phyloP scores from a whole-genome alignment of 1,140 invertebrate species.

The Neodiprion pinetum region DNA sequence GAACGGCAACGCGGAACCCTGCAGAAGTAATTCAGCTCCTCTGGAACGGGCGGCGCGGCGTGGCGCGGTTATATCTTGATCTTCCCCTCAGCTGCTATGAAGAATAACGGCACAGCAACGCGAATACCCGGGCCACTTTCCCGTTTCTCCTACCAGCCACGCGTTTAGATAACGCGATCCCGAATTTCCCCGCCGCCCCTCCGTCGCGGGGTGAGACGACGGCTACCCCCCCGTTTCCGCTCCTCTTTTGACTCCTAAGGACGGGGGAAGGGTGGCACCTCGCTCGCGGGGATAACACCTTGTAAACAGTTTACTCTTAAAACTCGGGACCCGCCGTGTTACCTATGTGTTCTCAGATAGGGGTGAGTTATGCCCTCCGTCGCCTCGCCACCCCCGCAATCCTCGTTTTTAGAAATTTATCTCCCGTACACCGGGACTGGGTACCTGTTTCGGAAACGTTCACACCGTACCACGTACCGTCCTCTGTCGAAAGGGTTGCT shows the following conservation, averaged over 20 bases:
- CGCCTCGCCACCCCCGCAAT: slow-evolving; percentile 36
- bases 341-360: slow-evolving; percentile 59
- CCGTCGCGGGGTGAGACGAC: slow-evolving; percentile 7
- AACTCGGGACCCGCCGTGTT: slow-evolving; percentile 38
- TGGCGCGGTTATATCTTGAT: slow-evolving; percentile 56
- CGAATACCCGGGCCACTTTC: not conserved
- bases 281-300: slow-evolving; percentile 29
- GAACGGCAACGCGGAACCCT: not conserved
- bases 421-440: slow-evolving; percentile 28
- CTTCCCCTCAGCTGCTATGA: slow-evolving; percentile 28
- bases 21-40: not conserved
- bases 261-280: too few relatives aligned
- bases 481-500: too few relatives aligned
- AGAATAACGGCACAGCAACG: slow-evolving; percentile 16
- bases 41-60: not conserved
- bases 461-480: too few relatives aligned
- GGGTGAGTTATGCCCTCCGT: slow-evolving; percentile 51
- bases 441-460: slow-evolving; percentile 13
- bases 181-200: not conserved
- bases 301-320: slow-evolving; percentile 59
- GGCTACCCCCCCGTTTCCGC: not conserved
- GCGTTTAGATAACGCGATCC: slow-evolving; percentile 5
- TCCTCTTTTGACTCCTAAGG: too few relatives aligned
- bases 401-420: slow-evolving; percentile 58
- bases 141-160: not conserved